These are phyloP conservation scores for Zaprionus nigranus DNA, from an alignment of 1,140 invertebrate species.

Conservation along the genomic window DNA sequence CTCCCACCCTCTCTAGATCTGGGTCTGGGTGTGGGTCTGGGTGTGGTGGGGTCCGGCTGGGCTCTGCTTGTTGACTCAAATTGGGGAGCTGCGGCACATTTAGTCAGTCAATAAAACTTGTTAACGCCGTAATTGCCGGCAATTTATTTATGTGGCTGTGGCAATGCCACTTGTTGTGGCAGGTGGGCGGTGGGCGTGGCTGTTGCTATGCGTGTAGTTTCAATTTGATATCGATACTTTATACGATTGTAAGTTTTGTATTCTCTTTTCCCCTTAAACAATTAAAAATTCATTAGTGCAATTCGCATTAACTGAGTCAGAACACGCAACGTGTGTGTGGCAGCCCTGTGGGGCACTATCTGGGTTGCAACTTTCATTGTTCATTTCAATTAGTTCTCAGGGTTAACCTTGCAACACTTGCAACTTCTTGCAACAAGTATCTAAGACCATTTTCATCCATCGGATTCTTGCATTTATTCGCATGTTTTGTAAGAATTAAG, in stretches of 20 bases:
- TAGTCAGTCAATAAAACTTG: conserved; percentile 82
- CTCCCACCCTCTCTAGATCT: too few species aligned
- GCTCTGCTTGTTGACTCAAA: conserved; percentile 4
- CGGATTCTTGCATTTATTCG: conserved; percentile 29
- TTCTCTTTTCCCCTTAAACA: conserved; percentile 43
- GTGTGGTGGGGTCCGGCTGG: conserved; percentile 3
- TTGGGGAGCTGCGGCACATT: conserved; percentile 59
- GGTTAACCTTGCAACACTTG: conserved; percentile 1
- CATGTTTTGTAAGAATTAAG: conserved; percentile 72
- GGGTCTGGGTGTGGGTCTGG: too few species aligned
- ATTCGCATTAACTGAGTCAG: conserved; percentile 56
- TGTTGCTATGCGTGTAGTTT: conserved; percentile 31
- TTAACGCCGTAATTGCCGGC: conserved; percentile 80
- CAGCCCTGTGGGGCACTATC: conserved; percentile 22
- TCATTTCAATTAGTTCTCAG: conserved; percentile 61
- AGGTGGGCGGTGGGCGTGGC: conserved; percentile 9
- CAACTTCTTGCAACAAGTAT: background rate
- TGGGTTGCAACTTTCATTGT: conserved; percentile 61
- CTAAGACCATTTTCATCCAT: conserved; percentile 22
- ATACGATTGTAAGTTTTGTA: conserved; percentile 50
- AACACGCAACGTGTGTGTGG: conserved; percentile 46
- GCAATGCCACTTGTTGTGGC: conserved; percentile 4
- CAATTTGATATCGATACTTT: conserved; percentile 34
- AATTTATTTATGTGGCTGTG: conserved; percentile 73
- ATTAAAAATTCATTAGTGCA: conserved; percentile 79